phyloP scores from a whole-genome alignment of 2,113 vertebrate genomes.

The Cichladusa arquata region DNA sequence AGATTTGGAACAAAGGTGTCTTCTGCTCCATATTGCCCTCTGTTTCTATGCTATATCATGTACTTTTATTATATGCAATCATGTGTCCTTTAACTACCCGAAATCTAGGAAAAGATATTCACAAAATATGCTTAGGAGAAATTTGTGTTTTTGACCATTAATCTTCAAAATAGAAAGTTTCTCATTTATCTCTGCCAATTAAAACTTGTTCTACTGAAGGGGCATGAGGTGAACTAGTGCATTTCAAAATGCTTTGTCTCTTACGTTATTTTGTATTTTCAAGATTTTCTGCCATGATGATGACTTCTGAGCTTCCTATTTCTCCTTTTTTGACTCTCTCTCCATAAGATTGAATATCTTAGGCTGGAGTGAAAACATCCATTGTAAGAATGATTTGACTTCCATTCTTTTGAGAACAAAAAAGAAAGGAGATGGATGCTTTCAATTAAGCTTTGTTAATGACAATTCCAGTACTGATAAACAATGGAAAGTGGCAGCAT shows the following conservation, averaged over 20 bases:
- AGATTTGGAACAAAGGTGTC: neutral
- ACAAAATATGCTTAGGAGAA: neutral
- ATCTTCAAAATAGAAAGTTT: neutral
- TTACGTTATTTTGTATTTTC: neutral
- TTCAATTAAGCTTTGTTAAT: neutral
- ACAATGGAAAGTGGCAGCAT: neutral
- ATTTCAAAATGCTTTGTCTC: neutral
- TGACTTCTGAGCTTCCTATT: neutral
- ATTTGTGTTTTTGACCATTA: neutral
- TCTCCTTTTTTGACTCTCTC: neutral
- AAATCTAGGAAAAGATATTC: neutral
- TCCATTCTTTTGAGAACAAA: neutral
- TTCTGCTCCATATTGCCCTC: neutral
- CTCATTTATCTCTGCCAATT: neutral
- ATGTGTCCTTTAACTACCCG: neutral
- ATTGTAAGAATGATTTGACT: neutral
- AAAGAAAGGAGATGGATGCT: neutral
- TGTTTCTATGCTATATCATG: neutral
- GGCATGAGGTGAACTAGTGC: neutral
- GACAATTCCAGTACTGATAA: neutral
- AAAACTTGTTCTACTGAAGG: neutral
- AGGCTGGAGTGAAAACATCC: neutral
- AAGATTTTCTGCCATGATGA: neutral
- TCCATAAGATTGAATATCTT: neutral
- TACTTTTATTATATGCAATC: neutral